phyloP scores from a whole-genome alignment of 2,888 invertebrate genomes.

The Pteria penguin region DNA sequence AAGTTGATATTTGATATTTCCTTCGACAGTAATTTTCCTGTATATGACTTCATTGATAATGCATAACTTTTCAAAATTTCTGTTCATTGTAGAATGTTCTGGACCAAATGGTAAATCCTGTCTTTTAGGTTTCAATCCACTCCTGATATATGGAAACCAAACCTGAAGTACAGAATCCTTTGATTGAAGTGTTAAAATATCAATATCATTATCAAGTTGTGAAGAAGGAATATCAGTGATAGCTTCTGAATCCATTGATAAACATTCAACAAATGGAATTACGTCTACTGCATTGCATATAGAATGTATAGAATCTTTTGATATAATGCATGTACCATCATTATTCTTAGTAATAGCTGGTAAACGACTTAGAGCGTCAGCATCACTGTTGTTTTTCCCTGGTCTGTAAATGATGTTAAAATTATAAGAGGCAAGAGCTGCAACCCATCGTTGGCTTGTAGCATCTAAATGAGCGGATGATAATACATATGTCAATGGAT shows the following conservation, averaged over 20 bases:
- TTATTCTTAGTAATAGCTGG: not conserved
- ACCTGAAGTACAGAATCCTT: conserved; percentile 14
- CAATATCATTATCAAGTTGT: not conserved
- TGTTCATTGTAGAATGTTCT: not conserved
- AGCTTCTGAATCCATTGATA: not conserved
- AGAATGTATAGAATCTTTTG: conserved; percentile 15
- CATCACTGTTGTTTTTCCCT: conserved; percentile 46
- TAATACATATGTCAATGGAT: conserved; percentile 50
- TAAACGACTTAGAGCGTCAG: conserved; percentile 52
- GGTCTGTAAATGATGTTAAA: conserved; percentile 50
- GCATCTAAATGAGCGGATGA: conserved; percentile 47
- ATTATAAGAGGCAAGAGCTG: conserved; percentile 40
- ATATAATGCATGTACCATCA: not conserved
- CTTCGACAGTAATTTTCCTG: conserved; percentile 3
- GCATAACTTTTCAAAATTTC: conserved; percentile 20
- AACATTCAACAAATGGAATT: not conserved
- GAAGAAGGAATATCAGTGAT: not conserved
- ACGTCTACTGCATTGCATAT: conserved; percentile 7
- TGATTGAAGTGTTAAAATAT: conserved; percentile 12
- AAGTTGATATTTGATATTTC: conserved; percentile 14
- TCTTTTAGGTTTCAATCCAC: not conserved
- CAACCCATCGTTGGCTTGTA: conserved; percentile 50
- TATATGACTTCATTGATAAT: conserved; percentile 24
- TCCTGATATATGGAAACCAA: conserved; percentile 2
- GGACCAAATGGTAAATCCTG: not conserved